Percentiles rank a stretch among this genome's conserved stretches.
Evolutionary conservation across 2,888 invertebrate species (phyloP).

Genomic region (Aphodius granarius): DNA sequence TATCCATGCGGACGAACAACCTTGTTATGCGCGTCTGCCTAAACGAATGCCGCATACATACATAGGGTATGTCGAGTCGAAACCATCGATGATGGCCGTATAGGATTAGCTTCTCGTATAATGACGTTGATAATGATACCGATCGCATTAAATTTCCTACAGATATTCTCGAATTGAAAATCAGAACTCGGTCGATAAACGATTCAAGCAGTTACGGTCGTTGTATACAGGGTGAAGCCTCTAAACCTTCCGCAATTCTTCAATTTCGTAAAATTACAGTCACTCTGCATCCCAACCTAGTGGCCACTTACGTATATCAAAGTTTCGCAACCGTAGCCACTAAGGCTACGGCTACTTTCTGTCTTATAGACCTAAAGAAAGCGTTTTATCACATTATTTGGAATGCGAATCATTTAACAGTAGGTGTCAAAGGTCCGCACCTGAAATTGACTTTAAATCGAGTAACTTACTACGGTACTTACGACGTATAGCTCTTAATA

Average conservation of each 20-base stretch:
- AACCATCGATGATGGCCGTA: neutral
- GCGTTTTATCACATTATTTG: neutral
- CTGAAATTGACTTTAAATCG: conserved; percentile 7
- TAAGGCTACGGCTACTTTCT: no score
- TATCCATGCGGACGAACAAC: conserved; percentile 25
- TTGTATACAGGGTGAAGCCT: no score
- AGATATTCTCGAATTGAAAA: neutral
- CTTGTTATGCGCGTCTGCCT: conserved; percentile 26
- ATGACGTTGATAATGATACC: conserved; percentile 11
- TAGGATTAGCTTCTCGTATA: conserved; percentile 12
- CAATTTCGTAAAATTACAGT: no score
- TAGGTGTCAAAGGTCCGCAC: neutral
- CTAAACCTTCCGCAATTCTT: no score
- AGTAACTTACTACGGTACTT: conserved; percentile 9
- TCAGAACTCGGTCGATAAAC: neutral
- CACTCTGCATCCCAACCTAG: no score
- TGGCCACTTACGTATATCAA: no score
- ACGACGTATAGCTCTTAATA: neutral
- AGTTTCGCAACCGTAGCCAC: no score
- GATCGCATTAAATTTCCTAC: conserved; percentile 7
- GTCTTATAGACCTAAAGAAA: neutral
- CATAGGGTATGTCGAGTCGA: neutral
- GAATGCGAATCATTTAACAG: neutral
- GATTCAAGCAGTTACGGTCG: neutral
- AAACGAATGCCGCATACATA: conserved; percentile 20